phyloP scores from a whole-genome alignment of 2,797 vertebrate genomes.

The Coluber constrictor region DNA sequence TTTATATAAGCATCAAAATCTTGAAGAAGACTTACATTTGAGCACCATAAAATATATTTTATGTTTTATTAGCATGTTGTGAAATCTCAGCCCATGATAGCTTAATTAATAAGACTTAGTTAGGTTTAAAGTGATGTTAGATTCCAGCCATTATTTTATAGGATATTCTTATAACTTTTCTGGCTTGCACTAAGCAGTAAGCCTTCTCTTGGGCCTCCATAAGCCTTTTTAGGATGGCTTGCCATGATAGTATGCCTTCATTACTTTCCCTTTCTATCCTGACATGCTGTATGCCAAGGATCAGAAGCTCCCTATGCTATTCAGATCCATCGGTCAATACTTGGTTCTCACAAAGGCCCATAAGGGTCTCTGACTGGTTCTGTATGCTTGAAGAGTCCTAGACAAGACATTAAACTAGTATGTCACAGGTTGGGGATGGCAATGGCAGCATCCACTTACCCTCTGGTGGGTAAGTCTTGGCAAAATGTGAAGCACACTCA shows the following conservation, averaged over 20 bases:
- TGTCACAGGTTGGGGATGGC: background rate
- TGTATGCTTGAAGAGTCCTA: background rate
- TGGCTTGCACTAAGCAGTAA: background rate
- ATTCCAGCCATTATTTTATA: background rate
- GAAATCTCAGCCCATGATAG: background rate
- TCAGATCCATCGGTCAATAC: background rate
- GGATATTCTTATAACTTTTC: background rate
- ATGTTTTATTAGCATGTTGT: background rate
- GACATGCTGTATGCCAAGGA: background rate
- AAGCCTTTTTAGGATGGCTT: background rate
- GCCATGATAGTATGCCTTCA: background rate
- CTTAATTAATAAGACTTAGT: background rate
- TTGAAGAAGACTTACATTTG: background rate
- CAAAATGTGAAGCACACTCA: background rate
- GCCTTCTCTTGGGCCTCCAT: background rate
- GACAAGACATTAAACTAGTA: background rate
- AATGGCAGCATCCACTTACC: background rate
- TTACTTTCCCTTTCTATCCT: background rate
- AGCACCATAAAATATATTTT: background rate
- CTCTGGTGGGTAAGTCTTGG: background rate
- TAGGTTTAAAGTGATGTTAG: background rate
- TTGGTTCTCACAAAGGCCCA: background rate
- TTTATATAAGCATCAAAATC: background rate
- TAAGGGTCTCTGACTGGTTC: background rate
- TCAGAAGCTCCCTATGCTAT: background rate